A percentile compares a stretch with the other conserved stretches of the same genome.
Evolutionary conservation across 2,113 vertebrate genomes (phyloP).

Genomic region (Seriola dumerili): DNA sequence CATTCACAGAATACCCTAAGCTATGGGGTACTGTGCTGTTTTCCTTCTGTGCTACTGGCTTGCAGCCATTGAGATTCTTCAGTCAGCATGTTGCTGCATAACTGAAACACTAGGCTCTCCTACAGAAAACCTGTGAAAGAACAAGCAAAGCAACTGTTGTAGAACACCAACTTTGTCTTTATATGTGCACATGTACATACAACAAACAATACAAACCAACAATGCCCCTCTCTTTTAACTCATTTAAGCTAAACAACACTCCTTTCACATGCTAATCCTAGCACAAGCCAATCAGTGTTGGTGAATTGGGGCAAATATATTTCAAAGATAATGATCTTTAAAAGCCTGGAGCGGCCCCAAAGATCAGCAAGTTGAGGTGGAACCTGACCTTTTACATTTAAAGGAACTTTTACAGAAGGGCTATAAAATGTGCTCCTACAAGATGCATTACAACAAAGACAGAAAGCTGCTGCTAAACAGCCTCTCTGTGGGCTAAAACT

Average conservation of each 20-base stretch:
- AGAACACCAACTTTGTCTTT: constrained; percentile 2
- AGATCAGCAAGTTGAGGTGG: not conserved
- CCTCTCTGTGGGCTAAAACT: not conserved
- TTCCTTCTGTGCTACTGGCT: constrained; percentile 47
- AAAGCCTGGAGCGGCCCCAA: not conserved
- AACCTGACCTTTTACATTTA: constrained; percentile 34
- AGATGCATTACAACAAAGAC: not conserved
- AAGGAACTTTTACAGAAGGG: constrained; percentile 1
- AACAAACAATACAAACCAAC: not conserved
- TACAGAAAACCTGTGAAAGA: constrained; percentile 6
- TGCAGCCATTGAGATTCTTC: constrained; percentile 30
- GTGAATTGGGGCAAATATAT: constrained; percentile 20
- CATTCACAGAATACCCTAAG: constrained; percentile 25
- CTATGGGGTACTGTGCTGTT: constrained; percentile 9
- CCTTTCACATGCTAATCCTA: not conserved
- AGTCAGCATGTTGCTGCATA: constrained; percentile 24
- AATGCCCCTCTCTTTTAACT: not conserved
- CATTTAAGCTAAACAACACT: not conserved
- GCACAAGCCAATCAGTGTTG: not conserved
- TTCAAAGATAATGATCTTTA: constrained; percentile 27
- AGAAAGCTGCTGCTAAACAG: constrained; percentile 11
- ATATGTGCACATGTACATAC: not conserved
- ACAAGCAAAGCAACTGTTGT: not conserved
- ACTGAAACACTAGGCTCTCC: constrained; percentile 3
- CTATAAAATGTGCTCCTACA: not conserved